A percentile compares a stretch with the other conserved stretches of the same genome.
Conservation (phyloP, 2,888 invertebrate genomes). For the Conistra vaccinii region DNA sequence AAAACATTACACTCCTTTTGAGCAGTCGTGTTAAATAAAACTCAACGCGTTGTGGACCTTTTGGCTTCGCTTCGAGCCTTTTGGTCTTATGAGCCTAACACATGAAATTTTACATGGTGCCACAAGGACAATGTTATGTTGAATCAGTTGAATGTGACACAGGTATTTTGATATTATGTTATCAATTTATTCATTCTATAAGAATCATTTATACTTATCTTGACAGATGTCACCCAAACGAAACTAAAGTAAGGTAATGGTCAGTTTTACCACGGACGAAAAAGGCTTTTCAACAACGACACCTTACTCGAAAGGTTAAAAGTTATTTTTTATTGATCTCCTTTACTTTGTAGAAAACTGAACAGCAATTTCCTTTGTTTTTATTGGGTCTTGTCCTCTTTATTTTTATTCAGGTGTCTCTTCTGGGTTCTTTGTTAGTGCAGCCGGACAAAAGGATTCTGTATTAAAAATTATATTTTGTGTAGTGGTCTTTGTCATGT, state of each 20-base stretch:
- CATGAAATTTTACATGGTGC: background rate
- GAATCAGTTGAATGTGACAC: too few relatives aligned
- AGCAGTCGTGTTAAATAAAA: background rate
- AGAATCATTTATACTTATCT: background rate
- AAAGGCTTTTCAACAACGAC: conserved; percentile 2
- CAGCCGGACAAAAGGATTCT: conserved; percentile 15
- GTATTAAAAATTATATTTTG: conserved; percentile 23
- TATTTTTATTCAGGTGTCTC: conserved; percentile 19
- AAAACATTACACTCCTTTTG: too few relatives aligned
- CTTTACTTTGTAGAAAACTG: conserved; percentile 5
- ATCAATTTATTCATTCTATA: background rate
- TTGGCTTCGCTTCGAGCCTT: background rate
- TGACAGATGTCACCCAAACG: background rate
- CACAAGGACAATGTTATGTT: background rate
- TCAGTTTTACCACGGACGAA: background rate
- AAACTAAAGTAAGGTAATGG: background rate
- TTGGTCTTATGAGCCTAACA: background rate
- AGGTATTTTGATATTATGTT: background rate
- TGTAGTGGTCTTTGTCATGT: conserved; percentile 27
- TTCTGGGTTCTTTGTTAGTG: conserved; percentile 19
- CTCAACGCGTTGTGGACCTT: background rate
- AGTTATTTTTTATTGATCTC: conserved; percentile 16
- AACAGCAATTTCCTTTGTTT: conserved; percentile 26
- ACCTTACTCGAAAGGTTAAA: conserved; percentile 1
- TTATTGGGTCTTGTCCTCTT: conserved; percentile 22